Base-by-base conservation (phyloP, 2,888 invertebrate genomes). In the Cinara cedri region DNA sequence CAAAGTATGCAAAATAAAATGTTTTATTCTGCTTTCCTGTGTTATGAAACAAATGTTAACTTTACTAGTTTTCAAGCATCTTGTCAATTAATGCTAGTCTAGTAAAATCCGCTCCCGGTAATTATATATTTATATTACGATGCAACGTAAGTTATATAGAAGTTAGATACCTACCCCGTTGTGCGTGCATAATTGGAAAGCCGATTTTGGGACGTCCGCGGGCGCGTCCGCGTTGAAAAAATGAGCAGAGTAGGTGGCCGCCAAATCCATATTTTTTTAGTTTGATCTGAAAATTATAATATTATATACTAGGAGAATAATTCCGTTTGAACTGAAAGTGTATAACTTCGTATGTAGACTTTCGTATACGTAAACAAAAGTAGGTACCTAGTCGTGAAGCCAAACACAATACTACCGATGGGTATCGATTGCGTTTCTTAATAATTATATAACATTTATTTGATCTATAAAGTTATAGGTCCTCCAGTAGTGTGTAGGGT, bases 401-500 rank as follows among this genome's bases (percentile, higher is more conserved):
- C 74, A 51, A 26, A 63, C 74, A 34, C 19, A 34, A 63, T 62
- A 34, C n/a, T n/a, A 34, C 34, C 16, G 14, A 74, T n/a, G 63
- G 44, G 63, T 74, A 74, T 74, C 63, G 6, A 19, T 72, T 72
- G 72, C 72, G 16, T 63, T 49, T 49, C 16, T 14, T 62, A n/a
- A n/a, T 16, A 74, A 63, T 74, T 74, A 74, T 14, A 51, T 74
- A 74, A 74, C 11, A 14, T 24, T 49, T 49, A 34, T 34, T 34
- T 14, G 11, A 63, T 63, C 63, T 63, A 44, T 46, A 34, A 34
- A 34, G 34, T 34, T 34, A 34, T 34, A 34, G 34, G 34, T 34
- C 34, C 34, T 34, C 34, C 34, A 6, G 34, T 6, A 6, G 34
- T 34, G 34, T 34, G 6, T 6, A 6, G 34, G 34, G 34, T 4